Evolutionary conservation across 2,888 invertebrate species (phyloP).

Genomic region (Gastracanthus pulcherrimus): DNA sequence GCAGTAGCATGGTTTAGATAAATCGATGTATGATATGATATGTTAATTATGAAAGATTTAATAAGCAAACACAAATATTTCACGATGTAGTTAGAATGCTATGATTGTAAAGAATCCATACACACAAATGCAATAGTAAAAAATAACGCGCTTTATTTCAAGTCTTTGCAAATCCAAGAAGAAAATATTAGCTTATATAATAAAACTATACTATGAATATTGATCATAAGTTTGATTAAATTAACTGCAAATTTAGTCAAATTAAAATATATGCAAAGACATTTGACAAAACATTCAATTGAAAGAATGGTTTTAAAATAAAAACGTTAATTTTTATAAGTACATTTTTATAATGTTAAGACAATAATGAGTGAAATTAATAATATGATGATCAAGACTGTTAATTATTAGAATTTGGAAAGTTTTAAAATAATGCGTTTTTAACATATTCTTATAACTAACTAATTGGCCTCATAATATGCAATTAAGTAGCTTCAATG

Average conservation of each 20-base stretch:
- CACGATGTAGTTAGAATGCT: background rate
- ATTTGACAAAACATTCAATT: too few species aligned
- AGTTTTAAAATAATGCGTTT: conserved; percentile 25
- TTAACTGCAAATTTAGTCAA: background rate
- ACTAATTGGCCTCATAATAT: background rate
- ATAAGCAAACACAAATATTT: too few species aligned
- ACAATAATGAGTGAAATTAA: too few species aligned
- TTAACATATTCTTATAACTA: conserved; percentile 5
- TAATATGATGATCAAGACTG: too few species aligned
- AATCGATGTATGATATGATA: too few species aligned
- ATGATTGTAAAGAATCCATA: background rate
- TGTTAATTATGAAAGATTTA: too few species aligned
- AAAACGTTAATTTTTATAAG: too few species aligned
- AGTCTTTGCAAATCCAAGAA: background rate
- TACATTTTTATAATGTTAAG: too few species aligned
- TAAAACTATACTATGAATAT: background rate
- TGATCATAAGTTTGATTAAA: too few species aligned
- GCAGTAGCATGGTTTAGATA: too few species aligned
- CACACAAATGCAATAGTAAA: background rate
- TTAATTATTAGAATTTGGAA: background rate
- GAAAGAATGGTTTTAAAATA: too few species aligned
- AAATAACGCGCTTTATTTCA: background rate
- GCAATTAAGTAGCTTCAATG: background rate
- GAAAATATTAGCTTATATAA: background rate
- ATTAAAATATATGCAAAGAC: too few species aligned